Evolutionary conservation across 1,140 invertebrate genomes (phyloP), one percentile per base, ranked within the genome.

Genomic region (Papilio aristodemus): DNA sequence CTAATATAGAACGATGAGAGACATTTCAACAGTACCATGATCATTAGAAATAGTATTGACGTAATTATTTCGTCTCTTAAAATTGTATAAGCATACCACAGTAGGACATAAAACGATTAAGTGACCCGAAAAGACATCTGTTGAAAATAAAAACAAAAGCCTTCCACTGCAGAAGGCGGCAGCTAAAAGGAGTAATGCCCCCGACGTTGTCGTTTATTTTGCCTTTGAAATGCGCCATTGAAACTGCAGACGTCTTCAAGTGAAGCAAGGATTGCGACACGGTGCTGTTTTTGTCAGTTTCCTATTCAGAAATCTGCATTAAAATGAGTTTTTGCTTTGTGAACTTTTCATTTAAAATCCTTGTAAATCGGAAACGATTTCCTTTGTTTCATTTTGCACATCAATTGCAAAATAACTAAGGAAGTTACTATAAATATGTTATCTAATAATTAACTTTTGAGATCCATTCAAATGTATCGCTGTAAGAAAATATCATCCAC

Each of bases 191-290:
- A 17, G 38, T 8, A 9, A 59, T 36, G 36, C 3, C 32, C 59
- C 13, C 43, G 8, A 17, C 59, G 14, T 4, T 10, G 59, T 38
- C 27, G 59, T 62, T 62, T 62, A 62, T 62, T 62, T 62, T 62
- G 32, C 14, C 36, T 62, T 62, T 59, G 58, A 59, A 59, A 59
- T 59, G 25, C 27, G 58, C 58, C 37, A 59, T 62, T 62, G 59
- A 62, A 62, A 62, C 10, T 62, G 59, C 59, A 62, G 59, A 39
- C 57, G 57, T 59, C 59, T 62, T 62, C 14, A 60, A 60, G 58
- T 60, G 58, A 60, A 14, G 14, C 58, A 62, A 50, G 32, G 36
- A 62, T 62, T 39, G 59, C 59, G 32, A 62, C 59, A 62, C 14
- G 36, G 6, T 62, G 14, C 32, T 62, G 59, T 62, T 62, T 38